Conservation (phyloP, 1,140 invertebrate species). For the Asobara japonica region DNA sequence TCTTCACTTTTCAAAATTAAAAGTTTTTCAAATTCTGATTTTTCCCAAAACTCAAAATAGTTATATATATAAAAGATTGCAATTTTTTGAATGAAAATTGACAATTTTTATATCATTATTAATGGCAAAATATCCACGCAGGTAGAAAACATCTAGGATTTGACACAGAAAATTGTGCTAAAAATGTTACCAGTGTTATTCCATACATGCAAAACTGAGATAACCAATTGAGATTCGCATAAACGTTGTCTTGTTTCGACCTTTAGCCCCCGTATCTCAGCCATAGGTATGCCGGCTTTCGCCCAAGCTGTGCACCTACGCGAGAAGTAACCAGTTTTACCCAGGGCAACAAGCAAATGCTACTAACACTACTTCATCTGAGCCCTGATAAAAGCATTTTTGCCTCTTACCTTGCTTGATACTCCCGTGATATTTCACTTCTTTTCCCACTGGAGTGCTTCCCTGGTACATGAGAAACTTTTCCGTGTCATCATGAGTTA, state of each 20-base stretch:
- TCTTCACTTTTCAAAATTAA: too few relatives aligned
- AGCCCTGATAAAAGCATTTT: background rate
- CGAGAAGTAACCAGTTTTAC: conserved; percentile 23
- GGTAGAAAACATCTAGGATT: too few relatives aligned
- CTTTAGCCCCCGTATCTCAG: conserved; percentile 10
- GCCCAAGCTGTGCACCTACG: conserved; percentile 20
- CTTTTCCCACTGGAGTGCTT: background rate
- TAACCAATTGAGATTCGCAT: conserved; percentile 13
- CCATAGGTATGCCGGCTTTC: conserved; percentile 23
- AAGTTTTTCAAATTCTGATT: too few relatives aligned
- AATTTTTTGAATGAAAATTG: too few relatives aligned
- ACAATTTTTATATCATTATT: too few relatives aligned
- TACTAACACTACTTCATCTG: conserved; percentile 3
- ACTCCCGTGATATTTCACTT: background rate
- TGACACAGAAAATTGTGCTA: too few relatives aligned
- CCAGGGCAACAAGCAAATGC: background rate
- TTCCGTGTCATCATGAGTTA: conserved; percentile 8
- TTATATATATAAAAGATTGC: too few relatives aligned
- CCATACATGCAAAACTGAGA: background rate
- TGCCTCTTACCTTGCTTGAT: background rate
- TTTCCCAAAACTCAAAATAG: too few relatives aligned
- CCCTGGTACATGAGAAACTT: background rate
- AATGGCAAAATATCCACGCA: too few relatives aligned
- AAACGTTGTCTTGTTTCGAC: conserved; percentile 9
- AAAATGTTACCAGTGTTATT: too few relatives aligned